phyloP scores from a whole-genome alignment of 2,113 vertebrate species.

The Equus quagga region DNA sequence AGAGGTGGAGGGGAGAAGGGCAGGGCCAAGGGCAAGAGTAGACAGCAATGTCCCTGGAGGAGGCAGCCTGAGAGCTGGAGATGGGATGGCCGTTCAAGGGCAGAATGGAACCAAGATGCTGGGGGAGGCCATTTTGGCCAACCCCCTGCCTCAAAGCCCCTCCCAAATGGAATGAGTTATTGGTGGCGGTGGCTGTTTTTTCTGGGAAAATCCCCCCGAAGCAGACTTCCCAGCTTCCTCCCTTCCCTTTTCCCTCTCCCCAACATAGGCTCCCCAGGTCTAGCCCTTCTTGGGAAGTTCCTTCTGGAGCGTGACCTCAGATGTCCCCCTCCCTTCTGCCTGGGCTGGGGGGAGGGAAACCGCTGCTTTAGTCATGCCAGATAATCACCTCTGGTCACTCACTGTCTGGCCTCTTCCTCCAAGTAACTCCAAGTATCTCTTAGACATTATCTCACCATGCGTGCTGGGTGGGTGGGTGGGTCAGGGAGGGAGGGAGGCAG shows the following conservation, averaged over 20 bases:
- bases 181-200: neutral
- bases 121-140: neutral
- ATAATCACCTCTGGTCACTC: slow-evolving; percentile 86
- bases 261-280: neutral
- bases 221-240: neutral
- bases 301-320: slow-evolving; percentile 53
- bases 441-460: slow-evolving; percentile 83
- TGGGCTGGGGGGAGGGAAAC: slow-evolving; percentile 66
- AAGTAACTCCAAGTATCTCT: slow-evolving; percentile 76
- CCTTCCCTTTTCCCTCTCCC: neutral
- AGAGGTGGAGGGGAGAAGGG: neutral
- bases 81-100: neutral
- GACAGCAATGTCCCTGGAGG: neutral
- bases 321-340: slow-evolving; percentile 63
- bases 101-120: neutral
- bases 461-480: slow-evolving; percentile 29
- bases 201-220: neutral
- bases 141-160: neutral
- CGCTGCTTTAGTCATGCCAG: slow-evolving; percentile 81
- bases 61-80: neutral
- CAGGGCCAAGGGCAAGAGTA: neutral
- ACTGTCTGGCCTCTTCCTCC: slow-evolving; percentile 82
- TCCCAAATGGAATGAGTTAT: neutral
- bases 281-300: slow-evolving; percentile 42
- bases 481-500: neutral